These are phyloP conservation scores for Drosophila persimilis DNA, from an alignment of 1,140 invertebrate species.

Conservation along the genomic window DNA sequence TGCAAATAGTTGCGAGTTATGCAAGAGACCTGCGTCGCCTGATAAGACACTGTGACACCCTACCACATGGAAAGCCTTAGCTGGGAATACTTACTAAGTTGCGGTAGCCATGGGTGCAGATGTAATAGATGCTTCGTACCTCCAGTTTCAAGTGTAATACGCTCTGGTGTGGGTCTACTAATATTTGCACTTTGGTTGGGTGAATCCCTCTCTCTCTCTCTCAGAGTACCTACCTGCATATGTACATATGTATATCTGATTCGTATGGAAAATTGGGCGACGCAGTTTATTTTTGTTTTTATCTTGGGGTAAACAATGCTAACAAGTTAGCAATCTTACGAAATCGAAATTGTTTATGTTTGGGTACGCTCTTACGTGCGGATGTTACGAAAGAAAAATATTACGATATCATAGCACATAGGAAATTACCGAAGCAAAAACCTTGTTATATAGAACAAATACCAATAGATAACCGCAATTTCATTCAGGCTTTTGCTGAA, in stretches of 20 bases:
- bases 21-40: constrained; percentile 28
- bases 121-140: constrained; percentile 24
- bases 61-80: background rate
- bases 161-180: constrained; percentile 1
- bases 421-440: too few relatives aligned
- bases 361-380: too few relatives aligned
- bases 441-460: too few relatives aligned
- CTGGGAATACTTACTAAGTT: constrained; percentile 34
- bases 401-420: too few relatives aligned
- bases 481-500: too few relatives aligned
- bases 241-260: constrained; percentile 9
- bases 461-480: too few relatives aligned
- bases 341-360: background rate
- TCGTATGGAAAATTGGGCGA: constrained; percentile 27
- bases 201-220: background rate
- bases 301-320: constrained; percentile 30
- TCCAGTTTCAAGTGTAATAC: constrained; percentile 43
- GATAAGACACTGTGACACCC: constrained; percentile 2
- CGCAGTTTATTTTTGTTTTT: constrained; percentile 36
- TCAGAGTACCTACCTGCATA: too few relatives aligned
- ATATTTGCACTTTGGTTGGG: constrained; percentile 19
- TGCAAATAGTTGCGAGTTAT: constrained; percentile 40
- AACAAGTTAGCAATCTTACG: constrained; percentile 5
- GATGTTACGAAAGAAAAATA: too few relatives aligned
- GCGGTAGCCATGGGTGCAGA: constrained; percentile 4